Evolutionary conservation across 2,113 vertebrate species (phyloP), one percentile per base, ranked within the genome.

Genomic region (Elanoides forficatus): DNA sequence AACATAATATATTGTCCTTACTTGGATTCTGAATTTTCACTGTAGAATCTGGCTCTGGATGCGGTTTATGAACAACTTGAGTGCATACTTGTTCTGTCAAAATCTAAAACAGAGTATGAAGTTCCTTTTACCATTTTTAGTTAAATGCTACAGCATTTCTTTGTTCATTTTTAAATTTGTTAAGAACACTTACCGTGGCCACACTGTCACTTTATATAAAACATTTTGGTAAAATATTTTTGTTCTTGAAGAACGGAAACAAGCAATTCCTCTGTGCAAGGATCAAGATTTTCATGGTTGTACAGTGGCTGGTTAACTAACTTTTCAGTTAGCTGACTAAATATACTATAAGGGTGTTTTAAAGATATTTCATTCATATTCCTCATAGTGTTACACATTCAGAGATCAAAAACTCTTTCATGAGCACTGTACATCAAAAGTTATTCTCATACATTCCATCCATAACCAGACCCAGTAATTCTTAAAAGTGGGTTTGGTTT

Each of bases 21-120:
- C 99, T 99, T 96, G 99, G 99, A 97, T 99, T 99, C 97, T 99
- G 99, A 97, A 99, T 99, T 98, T 99, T 99, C 98, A 99, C 99
- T 16, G 99, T 99, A n/a, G 99, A 99, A 96, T 99, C 99, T 15
- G 99, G 99, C 85, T 99, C 99, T 42, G 99, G 99, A 90, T 99
- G 99, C 0, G 99, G 99, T 95, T 99, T 99, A 97, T 99, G 99
- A 83, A 99, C 99, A 96, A 99, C 99, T 91, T 99, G 99, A 63
- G 99, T 99, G 87, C 99, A 99, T 30, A 99, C 99, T 98, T 99
- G 99, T 95, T 99, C 99, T 15, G 99, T 99, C 94, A 99, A 98
- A 94, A 99, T 99, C 99, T 99, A 96, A 75, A 98, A 97, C 5
- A 95, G 89, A 97, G 62, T 73, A 75, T 90, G 52, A 95, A 60